Percentiles rank a stretch among this genome's conserved stretches.
Conservation (phyloP, 2,113 vertebrate species). For the Ophthalmolycus amberensis region DNA sequence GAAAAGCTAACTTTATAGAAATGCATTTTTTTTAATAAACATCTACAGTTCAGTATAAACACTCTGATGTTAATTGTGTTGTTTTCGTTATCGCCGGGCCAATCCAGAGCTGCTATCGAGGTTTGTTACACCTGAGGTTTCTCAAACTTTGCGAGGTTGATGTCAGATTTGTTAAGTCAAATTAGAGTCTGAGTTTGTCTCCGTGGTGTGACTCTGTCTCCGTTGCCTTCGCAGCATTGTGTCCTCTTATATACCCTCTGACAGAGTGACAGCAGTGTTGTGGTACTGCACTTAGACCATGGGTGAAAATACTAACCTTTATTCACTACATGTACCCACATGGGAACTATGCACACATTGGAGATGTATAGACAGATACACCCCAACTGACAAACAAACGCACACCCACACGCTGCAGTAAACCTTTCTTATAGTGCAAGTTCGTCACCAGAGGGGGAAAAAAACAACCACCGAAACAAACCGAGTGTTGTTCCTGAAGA, state of each 20-base stretch:
- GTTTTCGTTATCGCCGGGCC: neutral
- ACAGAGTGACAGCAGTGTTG: neutral
- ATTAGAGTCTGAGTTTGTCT: neutral
- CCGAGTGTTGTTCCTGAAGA: constrained; percentile 39
- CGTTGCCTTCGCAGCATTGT: neutral
- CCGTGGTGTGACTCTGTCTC: neutral
- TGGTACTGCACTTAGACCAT: neutral
- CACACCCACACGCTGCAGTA: constrained; percentile 2
- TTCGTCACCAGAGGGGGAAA: constrained; percentile 30
- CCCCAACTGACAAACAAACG: constrained; percentile 3
- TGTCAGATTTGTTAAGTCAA: neutral
- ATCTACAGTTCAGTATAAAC: neutral
- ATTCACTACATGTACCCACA: neutral
- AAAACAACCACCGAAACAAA: constrained; percentile 31
- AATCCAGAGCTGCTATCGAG: neutral
- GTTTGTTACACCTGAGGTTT: constrained; percentile 7
- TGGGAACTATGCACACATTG: constrained; percentile 1
- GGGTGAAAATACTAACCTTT: neutral
- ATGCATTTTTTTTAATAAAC: neutral
- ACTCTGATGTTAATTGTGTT: neutral
- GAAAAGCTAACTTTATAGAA: neutral
- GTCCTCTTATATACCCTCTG: neutral
- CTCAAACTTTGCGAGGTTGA: neutral
- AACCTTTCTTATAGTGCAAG: constrained; percentile 1
- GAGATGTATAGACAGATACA: constrained; percentile 6